A percentile compares a stretch with the other conserved stretches of the same genome.
Evolutionary conservation across 2,113 vertebrate genomes (phyloP).

Genomic region (Otolemur garnettii): DNA sequence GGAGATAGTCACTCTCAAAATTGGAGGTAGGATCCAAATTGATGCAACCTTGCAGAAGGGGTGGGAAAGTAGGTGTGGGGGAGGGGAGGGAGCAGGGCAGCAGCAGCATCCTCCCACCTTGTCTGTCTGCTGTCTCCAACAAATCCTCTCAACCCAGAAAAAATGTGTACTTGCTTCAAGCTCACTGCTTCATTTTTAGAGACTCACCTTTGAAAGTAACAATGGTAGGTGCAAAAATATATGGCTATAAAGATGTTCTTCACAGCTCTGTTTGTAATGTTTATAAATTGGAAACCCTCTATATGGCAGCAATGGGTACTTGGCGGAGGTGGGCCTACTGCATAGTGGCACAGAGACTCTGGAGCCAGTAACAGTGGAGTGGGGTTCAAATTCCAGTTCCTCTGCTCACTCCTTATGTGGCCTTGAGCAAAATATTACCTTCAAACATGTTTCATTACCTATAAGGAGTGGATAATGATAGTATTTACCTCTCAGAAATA

Average conservation of each 20-base stretch:
- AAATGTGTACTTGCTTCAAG: not conserved
- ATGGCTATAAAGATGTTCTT: slow-evolving; percentile 29
- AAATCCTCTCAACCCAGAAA: not conserved
- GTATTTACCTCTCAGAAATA: slow-evolving; percentile 39
- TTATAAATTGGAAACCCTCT: slow-evolving; percentile 4
- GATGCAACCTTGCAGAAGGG: not conserved
- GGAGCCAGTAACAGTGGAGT: not conserved
- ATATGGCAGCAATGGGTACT: not conserved
- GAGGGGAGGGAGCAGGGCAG: accelerated
- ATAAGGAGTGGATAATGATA: not conserved
- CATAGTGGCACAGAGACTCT: accelerated
- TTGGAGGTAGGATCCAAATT: not conserved
- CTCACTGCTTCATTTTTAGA: slow-evolving; percentile 17
- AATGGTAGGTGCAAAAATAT: not conserved
- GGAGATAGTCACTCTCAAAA: not conserved
- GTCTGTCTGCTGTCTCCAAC: not conserved
- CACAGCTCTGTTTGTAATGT: slow-evolving; percentile 1
- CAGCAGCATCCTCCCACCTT: not conserved
- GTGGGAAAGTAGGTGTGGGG: not conserved
- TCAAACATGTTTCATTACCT: slow-evolving; percentile 8
- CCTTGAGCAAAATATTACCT: slow-evolving; percentile 24
- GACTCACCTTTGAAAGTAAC: slow-evolving; percentile 55
- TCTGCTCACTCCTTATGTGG: not conserved
- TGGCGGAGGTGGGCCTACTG: not conserved
- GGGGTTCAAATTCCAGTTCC: not conserved